Evolutionary conservation across 1,140 invertebrate species (phyloP).

Genomic region (Brachionus asplanchnoidis): DNA sequence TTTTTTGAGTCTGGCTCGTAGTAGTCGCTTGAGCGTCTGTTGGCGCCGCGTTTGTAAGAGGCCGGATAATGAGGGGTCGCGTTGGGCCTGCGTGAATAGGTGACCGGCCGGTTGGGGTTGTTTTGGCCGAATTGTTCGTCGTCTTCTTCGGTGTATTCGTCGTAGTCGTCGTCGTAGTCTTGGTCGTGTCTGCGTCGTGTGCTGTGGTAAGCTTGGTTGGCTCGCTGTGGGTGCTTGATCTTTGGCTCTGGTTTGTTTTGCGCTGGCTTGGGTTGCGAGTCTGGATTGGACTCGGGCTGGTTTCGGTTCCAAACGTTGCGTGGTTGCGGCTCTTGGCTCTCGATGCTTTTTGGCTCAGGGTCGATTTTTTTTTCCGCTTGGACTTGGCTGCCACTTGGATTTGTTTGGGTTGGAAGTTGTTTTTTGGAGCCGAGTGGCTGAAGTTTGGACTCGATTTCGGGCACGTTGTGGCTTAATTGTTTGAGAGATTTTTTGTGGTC

Average conservation of each 20-base stretch:
- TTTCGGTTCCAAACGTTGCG: background rate
- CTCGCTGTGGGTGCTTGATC: background rate
- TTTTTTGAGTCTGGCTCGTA: background rate
- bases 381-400: background rate
- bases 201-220: background rate
- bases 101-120: background rate
- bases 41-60: background rate
- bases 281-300: background rate
- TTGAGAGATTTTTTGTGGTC: conserved; percentile 12
- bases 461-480: conserved; percentile 35
- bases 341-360: background rate
- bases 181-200: background rate
- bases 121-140: background rate
- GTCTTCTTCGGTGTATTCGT: background rate
- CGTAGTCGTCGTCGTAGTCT: background rate
- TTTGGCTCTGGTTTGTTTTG: background rate
- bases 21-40: background rate
- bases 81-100: background rate
- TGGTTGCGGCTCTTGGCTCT: background rate
- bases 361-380: background rate
- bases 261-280: background rate
- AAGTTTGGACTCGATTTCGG: conserved; percentile 35
- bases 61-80: background rate
- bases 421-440: background rate
- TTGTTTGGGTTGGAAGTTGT: background rate